A percentile compares a stretch with the other conserved stretches of the same genome.
Evolutionary conservation across 2,113 vertebrate genomes (phyloP).

Genomic region (human): GRCh38 chr18:57309501-57310000

Average conservation of each 20-base stretch:
- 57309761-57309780: background rate
- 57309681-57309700: background rate
- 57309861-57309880: background rate
- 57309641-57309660: background rate
- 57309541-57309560: background rate
- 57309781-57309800: background rate
- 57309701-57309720: background rate
- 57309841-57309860: background rate
- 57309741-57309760: background rate
- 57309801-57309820: background rate
- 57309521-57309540: background rate
- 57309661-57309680: background rate
- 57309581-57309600: background rate
- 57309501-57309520: background rate
- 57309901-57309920: background rate
- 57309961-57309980: background rate
- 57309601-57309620: background rate
- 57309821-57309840: background rate
- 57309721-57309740: background rate
- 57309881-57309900: background rate
- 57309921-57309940: background rate
- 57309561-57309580: background rate
- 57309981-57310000: background rate
- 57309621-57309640: background rate
- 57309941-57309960: background rate